Evolutionary conservation across 37 sponge, comb jelly and placozoan genomes (phyloP).

Genomic region (Chondrosia reniformis): DNA sequence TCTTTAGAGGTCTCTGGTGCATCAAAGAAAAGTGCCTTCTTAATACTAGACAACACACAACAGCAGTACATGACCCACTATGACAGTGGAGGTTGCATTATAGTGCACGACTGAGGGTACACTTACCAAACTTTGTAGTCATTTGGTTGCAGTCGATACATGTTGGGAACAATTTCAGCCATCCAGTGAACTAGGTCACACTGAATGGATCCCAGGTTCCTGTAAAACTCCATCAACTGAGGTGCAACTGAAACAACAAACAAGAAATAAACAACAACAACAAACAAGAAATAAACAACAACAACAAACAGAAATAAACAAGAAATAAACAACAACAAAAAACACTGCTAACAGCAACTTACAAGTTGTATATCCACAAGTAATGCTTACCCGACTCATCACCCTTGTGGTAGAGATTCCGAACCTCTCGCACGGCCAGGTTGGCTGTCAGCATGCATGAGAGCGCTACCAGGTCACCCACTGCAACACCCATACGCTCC

Average conservation of each 20-base stretch:
- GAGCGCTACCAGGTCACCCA: conserved; percentile 68
- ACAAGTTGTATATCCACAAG: background rate
- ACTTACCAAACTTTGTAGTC: conserved; percentile 66
- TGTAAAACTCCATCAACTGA: conserved; percentile 58
- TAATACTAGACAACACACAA: conserved; percentile 31
- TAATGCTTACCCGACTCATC: conserved; percentile 44
- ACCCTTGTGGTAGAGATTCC: conserved; percentile 62
- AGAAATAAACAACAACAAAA: too few relatives aligned
- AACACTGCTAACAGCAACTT: too few relatives aligned
- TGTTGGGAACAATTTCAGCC: conserved; percentile 52
- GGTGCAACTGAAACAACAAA: background rate
- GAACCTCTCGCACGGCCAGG: conserved; percentile 66
- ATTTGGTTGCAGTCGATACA: conserved; percentile 50
- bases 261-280: too few relatives aligned
- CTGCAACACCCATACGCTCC: conserved; percentile 60
- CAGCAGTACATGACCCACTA: background rate
- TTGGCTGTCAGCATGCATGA: conserved; percentile 60
- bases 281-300: background rate
- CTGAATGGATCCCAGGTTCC: conserved; percentile 71
- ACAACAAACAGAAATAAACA: background rate
- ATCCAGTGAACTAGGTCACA: conserved; percentile 82
- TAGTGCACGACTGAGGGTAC: background rate
- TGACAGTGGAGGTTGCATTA: conserved; percentile 4
- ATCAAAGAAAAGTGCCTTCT: conserved; percentile 82
- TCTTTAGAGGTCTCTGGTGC: conserved; percentile 73